Percentiles rank a stretch among this genome's conserved stretches.
phyloP scores from a whole-genome alignment of 2,797 vertebrate genomes.

The Mormyrops boulengeri region DNA sequence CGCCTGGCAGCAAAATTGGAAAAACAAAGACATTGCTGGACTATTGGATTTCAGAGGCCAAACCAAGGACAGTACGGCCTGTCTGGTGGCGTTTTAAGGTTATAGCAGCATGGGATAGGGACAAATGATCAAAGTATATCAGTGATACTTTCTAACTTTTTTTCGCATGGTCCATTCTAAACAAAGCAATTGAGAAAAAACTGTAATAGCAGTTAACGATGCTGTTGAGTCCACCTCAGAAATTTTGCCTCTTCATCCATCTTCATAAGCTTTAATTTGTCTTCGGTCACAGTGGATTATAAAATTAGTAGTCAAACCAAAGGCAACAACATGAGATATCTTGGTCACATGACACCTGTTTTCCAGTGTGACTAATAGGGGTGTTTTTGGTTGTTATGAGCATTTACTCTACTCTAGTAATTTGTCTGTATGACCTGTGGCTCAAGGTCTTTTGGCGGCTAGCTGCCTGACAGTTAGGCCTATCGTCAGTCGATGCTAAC shows the following conservation, averaged over 20 bases:
- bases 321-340: not conserved
- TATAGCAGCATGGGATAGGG: not conserved
- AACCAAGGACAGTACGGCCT: not conserved
- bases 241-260: not conserved
- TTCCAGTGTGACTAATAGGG: not conserved
- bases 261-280: not conserved
- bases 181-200: not conserved
- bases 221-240: not conserved
- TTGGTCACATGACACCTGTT: not conserved
- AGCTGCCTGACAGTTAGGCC: not conserved
- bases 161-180: not conserved
- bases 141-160: not conserved
- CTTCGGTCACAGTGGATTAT: not conserved
- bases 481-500: not conserved
- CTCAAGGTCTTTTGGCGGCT: not conserved
- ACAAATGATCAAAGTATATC: not conserved
- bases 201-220: not conserved
- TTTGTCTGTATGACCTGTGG: not conserved
- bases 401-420: not conserved
- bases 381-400: not conserved
- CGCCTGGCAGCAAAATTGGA: conserved; percentile 6
- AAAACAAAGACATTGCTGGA: not conserved
- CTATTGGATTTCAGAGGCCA: conserved; percentile 18
- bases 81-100: not conserved
- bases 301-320: not conserved